Evolutionary conservation across 1,140 invertebrate species (phyloP), one percentile per base, ranked within the genome.

Genomic region (Drosophila ambigua): DNA sequence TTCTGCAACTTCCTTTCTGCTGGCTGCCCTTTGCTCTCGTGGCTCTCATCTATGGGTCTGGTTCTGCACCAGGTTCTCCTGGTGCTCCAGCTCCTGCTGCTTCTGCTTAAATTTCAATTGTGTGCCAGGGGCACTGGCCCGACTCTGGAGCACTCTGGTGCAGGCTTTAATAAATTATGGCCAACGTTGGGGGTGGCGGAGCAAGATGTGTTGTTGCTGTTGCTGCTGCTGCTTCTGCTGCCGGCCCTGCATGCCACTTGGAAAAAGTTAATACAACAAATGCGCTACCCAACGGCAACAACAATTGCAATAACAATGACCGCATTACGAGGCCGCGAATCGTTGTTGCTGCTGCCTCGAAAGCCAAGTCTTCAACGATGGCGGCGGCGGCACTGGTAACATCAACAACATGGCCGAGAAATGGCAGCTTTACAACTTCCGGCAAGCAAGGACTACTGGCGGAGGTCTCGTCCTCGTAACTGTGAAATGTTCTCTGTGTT

Each of bases 361-460:
- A 79, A 79, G 77, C 57, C 73, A 66, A 72, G 63, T 63, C 65
- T 58, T 39, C 57, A 39, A 63, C 72, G 23, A 31, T 44, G 41
- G 41, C 39, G 23, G 51, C 52, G 69, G 62, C 50, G 77, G 61
- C 80, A 80, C 58, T 59, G 53, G 45, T 64, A 81, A 69, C 77
- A 71, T 71, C 72, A 84, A 64, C 74, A 84, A 78, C 83, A 78
- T 82, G 82, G 78, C 65, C 82, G 71, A 85, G 76, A 90, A 90
- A 90, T 90, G 85, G 87, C 87, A 90, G 87, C 85, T 90, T 90
- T 90, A 90, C 87, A 90, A 90, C 87, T 90, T 90, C 87, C 87
- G 87, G 68, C 79, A 64, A 53, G 68, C 79, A 78, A 89, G 57
- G 75, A 77, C 75, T 58, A 43, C n/a, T 41, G 66, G 35, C 45